These are phyloP conservation scores for Diplodus puntazzo DNA, from an alignment of 2,797 vertebrate genomes.

Conservation along the genomic window DNA sequence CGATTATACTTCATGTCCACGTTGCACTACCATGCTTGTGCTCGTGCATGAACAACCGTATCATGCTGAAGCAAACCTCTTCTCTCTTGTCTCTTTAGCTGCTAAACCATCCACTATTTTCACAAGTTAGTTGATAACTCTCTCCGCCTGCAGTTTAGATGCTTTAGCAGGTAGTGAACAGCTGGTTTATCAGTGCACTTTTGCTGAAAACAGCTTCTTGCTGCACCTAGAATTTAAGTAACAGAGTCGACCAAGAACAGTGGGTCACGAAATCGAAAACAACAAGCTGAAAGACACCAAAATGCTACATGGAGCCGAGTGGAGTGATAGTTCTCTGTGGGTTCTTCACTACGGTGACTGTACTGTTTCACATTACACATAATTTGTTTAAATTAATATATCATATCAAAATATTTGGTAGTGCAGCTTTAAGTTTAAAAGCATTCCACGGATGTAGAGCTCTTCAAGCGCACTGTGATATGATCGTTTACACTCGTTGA, in stretches of 20 bases:
- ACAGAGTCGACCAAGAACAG: not conserved
- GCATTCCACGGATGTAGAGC: not conserved
- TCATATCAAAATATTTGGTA: not conserved
- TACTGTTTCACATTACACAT: not conserved
- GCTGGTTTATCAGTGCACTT: not conserved
- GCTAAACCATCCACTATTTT: not conserved
- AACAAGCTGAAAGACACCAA: not conserved
- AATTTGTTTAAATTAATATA: not conserved
- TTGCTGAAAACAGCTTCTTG: slow-evolving; percentile 5
- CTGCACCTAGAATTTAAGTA: not conserved
- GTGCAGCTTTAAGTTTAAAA: slow-evolving; percentile 1
- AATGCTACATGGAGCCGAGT: not conserved
- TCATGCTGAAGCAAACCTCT: too few relatives aligned
- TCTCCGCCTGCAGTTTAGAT: too few relatives aligned
- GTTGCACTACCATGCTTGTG: too few relatives aligned
- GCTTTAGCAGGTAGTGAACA: not conserved
- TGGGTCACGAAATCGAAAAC: not conserved
- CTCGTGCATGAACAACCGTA: too few relatives aligned
- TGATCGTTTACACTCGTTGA: not conserved
- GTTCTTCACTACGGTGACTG: not conserved
- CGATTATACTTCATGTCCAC: too few relatives aligned
- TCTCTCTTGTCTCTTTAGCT: not conserved
- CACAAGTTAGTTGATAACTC: not conserved
- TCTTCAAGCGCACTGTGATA: not conserved
- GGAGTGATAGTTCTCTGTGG: not conserved